These are phyloP conservation scores for Brachirus orientalis DNA, from an alignment of 2,113 vertebrate genomes.

Conservation along the genomic window DNA sequence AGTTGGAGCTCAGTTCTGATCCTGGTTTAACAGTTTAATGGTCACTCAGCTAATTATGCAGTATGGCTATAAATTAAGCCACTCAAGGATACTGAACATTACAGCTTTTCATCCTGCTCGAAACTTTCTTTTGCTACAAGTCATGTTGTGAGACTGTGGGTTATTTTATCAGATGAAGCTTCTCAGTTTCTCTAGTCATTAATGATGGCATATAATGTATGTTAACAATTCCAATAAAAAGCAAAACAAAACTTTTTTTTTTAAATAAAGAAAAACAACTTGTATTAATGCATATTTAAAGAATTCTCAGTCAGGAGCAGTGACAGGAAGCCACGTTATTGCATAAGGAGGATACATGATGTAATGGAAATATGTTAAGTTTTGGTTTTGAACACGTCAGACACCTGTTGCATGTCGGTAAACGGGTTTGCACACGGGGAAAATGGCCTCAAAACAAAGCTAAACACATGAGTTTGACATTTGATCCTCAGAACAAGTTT, in stretches of 20 bases:
- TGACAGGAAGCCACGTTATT: constrained; percentile 13
- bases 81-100: constrained; percentile 47
- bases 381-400: not conserved
- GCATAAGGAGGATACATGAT: constrained; percentile 14
- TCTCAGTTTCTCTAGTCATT: constrained; percentile 38
- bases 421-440: constrained; percentile 7
- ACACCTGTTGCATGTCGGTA: not conserved
- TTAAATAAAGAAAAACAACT: no score
- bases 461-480: constrained; percentile 41
- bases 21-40: constrained; percentile 63
- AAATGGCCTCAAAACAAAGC: constrained; percentile 28
- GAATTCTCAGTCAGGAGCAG: not conserved
- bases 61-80: constrained; percentile 49
- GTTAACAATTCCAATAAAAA: no score
- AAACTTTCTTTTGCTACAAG: constrained; percentile 41
- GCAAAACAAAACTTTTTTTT: no score
- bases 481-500: constrained; percentile 38
- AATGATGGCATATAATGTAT: no score
- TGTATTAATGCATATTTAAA: not conserved
- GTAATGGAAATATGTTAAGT: constrained; percentile 26
- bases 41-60: constrained; percentile 55
- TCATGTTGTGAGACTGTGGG: constrained; percentile 14
- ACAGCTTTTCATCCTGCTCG: constrained; percentile 35
- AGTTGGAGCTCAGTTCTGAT: constrained; percentile 38
- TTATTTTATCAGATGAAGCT: constrained; percentile 31